These are phyloP conservation scores for Osmerus mordax DNA, from an alignment of 2,113 vertebrate species.

Conservation along the genomic window DNA sequence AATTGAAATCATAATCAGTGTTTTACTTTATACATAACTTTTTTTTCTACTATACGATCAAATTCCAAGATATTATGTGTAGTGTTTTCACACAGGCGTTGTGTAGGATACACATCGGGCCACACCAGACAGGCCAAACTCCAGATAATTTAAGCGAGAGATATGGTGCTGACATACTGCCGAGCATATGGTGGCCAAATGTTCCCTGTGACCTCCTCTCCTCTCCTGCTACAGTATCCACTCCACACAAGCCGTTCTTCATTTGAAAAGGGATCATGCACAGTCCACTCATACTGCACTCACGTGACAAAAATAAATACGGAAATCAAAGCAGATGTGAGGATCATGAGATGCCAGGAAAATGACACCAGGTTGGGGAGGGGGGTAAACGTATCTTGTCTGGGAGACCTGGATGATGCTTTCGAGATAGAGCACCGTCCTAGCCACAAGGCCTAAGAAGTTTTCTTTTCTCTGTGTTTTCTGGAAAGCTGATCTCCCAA, in stretches of 20 bases:
- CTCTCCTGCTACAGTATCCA: conserved; percentile 54
- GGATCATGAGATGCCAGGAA: conserved; percentile 41
- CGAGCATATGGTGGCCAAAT: conserved; percentile 77
- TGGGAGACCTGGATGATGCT: conserved; percentile 46
- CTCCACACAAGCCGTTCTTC: conserved; percentile 58
- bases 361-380: conserved; percentile 49
- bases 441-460: conserved; percentile 58
- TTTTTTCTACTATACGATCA: too few relatives aligned
- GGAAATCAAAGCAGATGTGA: conserved; percentile 61
- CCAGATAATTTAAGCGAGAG: conserved; percentile 44
- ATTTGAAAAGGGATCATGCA: conserved; percentile 60
- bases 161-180: conserved; percentile 61
- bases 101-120: conserved; percentile 52
- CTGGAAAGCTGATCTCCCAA: conserved; percentile 68
- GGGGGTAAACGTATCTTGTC: conserved; percentile 22
- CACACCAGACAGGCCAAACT: conserved; percentile 54
- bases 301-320: conserved; percentile 77
- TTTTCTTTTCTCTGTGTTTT: conserved; percentile 35
- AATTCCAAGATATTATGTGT: conserved; percentile 34
- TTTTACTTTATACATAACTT: too few relatives aligned
- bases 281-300: conserved; percentile 36
- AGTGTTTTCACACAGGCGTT: conserved; percentile 53
- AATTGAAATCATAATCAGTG: too few relatives aligned
- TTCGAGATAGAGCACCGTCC: conserved; percentile 46
- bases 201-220: conserved; percentile 60